Evolutionary conservation across 2,888 invertebrate genomes (phyloP), one percentile per base, ranked within the genome.

Genomic region (Mythimna albipuncta): DNA sequence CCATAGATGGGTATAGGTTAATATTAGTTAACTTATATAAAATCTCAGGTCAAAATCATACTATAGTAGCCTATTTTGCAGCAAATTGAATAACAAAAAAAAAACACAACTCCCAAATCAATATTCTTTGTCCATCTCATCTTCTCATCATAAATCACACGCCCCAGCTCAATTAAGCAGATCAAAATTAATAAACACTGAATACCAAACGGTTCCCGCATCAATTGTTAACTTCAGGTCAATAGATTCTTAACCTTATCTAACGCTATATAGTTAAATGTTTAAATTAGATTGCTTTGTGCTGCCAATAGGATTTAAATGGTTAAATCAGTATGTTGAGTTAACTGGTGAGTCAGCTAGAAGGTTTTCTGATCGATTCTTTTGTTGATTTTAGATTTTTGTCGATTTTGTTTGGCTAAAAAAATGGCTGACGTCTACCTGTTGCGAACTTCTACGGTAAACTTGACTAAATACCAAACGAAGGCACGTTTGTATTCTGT

Each of bases 241-340:
- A 94, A 94, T 90, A 89, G 88, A 90, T 91, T 91, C 88, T 92
- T 93, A 92, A 93, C 93, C 92, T 89, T 92, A 81, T 89, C 87
- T 89, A 90, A 88, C 72, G 85, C 88, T 82, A 87, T 87, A 66
- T 75, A 69, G 81, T 90, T 87, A 89, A 89, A 90, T 91, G 91
- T 84, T 86, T 92, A 88, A 92, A 94, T 94, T 92, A 89, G 89
- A 94, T 92, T 86, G 91, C 88, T 89, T 91, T 90, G 84, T 88
- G 70, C 68, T 76, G 75, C 81, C 82, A 88, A 90, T 87, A 83
- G 9, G 52, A 50, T 69, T 72, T 77, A 68, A 75, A 75, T 44
- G n/a, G 50, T 69, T 67, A 65, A 78, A 83, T 74, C 63, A 50
- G 41, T 68, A 32, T 59, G 32, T 78, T 76, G 83, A 64, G 82